Evolutionary conservation across 2,797 vertebrate genomes (phyloP).

Genomic region (Cirrhinus mrigala): DNA sequence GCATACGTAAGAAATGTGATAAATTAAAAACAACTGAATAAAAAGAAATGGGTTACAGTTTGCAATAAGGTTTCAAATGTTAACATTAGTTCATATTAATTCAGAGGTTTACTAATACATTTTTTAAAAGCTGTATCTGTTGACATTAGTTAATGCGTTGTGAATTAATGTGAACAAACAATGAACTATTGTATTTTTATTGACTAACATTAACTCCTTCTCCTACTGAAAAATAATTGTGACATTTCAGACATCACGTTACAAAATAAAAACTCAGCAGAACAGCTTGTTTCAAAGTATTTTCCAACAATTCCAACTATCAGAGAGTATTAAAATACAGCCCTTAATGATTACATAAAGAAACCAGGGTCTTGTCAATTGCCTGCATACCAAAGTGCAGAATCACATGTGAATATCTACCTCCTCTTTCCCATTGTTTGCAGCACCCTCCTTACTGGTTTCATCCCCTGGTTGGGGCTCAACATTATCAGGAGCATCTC

Average conservation of each 20-base stretch:
- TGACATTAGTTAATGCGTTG: neutral
- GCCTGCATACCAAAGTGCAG: slow-evolving; percentile 35
- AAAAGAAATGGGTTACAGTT: neutral
- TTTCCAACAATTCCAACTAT: neutral
- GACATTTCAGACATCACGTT: neutral
- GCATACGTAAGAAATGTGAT: neutral
- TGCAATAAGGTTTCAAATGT: neutral
- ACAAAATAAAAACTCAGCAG: slow-evolving; percentile 11
- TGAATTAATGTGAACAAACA: neutral
- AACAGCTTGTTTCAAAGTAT: neutral
- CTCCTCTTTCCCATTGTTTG: slow-evolving; percentile 63
- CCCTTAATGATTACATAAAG: neutral
- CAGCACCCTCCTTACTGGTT: slow-evolving; percentile 59
- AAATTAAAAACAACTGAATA: neutral
- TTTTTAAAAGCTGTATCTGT: neutral
- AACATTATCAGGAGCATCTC: slow-evolving; percentile 54
- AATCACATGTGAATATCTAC: slow-evolving; percentile 63
- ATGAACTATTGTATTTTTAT: neutral
- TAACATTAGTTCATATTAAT: neutral
- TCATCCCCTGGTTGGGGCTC: slow-evolving; percentile 55
- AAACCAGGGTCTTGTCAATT: neutral
- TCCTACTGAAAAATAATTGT: neutral
- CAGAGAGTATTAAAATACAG: slow-evolving; percentile 4
- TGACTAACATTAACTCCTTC: neutral
- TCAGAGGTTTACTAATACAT: neutral